Percentiles rank a stretch among this genome's conserved stretches.
Evolutionary conservation across 2,888 invertebrate species (phyloP).

Genomic region (Tetragnatha montana): DNA sequence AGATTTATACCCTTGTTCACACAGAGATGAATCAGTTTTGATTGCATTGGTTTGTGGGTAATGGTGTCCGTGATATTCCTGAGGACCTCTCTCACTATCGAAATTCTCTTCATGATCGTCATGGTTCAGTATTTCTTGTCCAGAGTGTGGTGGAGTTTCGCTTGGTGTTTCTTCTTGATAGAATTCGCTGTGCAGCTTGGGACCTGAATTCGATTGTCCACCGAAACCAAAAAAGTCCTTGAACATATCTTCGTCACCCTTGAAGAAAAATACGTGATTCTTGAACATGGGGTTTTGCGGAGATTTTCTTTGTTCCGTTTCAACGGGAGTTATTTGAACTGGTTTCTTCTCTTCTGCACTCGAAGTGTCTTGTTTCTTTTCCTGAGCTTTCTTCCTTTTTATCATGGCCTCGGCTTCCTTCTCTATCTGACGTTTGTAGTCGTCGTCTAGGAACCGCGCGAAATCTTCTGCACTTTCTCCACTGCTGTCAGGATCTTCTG

Average conservation of each 20-base stretch:
- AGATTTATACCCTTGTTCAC: neutral
- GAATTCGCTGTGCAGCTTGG: neutral
- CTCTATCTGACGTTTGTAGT: slow-evolving; percentile 49
- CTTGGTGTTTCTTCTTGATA: neutral
- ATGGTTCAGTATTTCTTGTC: neutral
- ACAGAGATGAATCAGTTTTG: neutral
- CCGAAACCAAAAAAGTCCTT: neutral
- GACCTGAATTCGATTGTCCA: neutral
- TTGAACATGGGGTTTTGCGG: neutral
- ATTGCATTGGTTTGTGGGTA: neutral
- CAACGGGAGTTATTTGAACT: neutral
- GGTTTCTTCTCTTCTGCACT: neutral
- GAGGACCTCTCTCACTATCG: too few relatives aligned
- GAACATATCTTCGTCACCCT: neutral
- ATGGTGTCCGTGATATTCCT: too few relatives aligned
- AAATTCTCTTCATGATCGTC: neutral
- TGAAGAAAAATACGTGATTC: neutral
- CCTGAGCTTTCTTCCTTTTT: slow-evolving; percentile 27
- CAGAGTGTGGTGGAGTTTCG: neutral
- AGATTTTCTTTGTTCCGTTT: neutral
- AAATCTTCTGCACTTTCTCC: slow-evolving; percentile 32
- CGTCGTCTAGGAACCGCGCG: slow-evolving; percentile 34
- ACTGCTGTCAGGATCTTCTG: slow-evolving; percentile 7
- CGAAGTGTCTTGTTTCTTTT: neutral
- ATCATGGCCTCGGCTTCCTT: slow-evolving; percentile 56